Percentiles rank a stretch among this genome's conserved stretches.
These are phyloP conservation scores for Theonella swinhoei DNA, from an alignment of 37 sponge, comb jelly and placozoan genomes.

Conservation along the genomic window DNA sequence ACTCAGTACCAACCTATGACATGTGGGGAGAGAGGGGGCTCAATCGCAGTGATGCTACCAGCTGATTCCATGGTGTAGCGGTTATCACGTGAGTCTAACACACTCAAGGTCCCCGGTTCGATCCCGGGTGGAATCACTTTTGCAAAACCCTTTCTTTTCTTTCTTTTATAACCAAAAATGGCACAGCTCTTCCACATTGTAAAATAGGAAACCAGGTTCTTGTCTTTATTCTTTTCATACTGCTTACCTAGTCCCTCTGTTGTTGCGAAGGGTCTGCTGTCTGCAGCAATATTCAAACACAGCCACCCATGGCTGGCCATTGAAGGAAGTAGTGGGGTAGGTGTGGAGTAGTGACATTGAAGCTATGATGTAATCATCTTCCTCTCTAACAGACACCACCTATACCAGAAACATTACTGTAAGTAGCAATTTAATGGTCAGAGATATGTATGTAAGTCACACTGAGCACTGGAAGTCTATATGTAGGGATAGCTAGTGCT, in stretches of 20 bases:
- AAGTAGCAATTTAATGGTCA: no score
- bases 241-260: slow-evolving; percentile 65
- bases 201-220: no score
- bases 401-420: neutral
- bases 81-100: slow-evolving; percentile 73
- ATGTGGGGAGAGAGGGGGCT: no score
- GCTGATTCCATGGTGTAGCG: slow-evolving; percentile 69
- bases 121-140: slow-evolving; percentile 61
- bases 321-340: slow-evolving; percentile 48
- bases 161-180: no score
- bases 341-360: slow-evolving; percentile 33
- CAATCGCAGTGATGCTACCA: no score
- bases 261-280: slow-evolving; percentile 48
- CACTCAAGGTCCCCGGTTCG: slow-evolving; percentile 72
- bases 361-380: slow-evolving; percentile 57
- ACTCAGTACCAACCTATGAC: slow-evolving; percentile 52
- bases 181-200: no score
- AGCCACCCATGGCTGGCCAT: slow-evolving; percentile 72
- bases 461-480: neutral
- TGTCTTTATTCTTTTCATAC: no score
- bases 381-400: slow-evolving; percentile 1
- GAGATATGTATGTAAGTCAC: neutral
- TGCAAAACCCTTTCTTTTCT: slow-evolving; percentile 1
- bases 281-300: slow-evolving; percentile 86
- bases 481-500: no score